Conservation (phyloP, 2,797 vertebrate species). For the Dallia pectoralis region DNA sequence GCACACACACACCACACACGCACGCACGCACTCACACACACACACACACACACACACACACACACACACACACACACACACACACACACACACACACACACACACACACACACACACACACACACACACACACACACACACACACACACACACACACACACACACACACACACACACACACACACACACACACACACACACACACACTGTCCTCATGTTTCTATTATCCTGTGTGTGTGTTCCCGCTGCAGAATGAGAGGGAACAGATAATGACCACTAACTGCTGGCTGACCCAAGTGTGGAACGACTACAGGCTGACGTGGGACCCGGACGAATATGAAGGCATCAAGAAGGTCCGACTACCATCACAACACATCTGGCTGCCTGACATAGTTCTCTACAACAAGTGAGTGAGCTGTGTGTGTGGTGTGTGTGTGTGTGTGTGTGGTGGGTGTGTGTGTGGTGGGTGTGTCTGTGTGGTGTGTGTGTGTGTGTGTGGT, state of each 20-base stretch:
- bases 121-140: background rate
- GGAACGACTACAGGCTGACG: slow-evolving; percentile 80
- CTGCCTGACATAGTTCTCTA: slow-evolving; percentile 83
- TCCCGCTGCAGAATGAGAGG: slow-evolving; percentile 87
- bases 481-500: too few relatives aligned
- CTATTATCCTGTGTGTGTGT: background rate
- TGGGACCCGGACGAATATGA: slow-evolving; percentile 81
- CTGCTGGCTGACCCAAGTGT: slow-evolving; percentile 95
- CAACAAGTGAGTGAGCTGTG: slow-evolving; percentile 72
- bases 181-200: background rate
- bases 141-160: slow-evolving; percentile 11
- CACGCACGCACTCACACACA: slow-evolving; percentile 10
- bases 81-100: background rate
- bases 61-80: background rate
- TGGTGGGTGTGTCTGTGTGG: too few relatives aligned
- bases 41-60: slow-evolving; percentile 10
- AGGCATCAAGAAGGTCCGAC: slow-evolving; percentile 78
- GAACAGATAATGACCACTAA: slow-evolving; percentile 99
- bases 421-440: slow-evolving; percentile 1
- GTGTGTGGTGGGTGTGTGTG: slow-evolving; percentile 5
- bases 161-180: slow-evolving; percentile 9
- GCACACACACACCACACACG: background rate
- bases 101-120: slow-evolving; percentile 12
- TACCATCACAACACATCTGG: slow-evolving; percentile 81
- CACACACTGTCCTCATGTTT: background rate